These are phyloP conservation scores for Habroteleia sp. DNA, from an alignment of 2,888 invertebrate species.

Conservation along the genomic window DNA sequence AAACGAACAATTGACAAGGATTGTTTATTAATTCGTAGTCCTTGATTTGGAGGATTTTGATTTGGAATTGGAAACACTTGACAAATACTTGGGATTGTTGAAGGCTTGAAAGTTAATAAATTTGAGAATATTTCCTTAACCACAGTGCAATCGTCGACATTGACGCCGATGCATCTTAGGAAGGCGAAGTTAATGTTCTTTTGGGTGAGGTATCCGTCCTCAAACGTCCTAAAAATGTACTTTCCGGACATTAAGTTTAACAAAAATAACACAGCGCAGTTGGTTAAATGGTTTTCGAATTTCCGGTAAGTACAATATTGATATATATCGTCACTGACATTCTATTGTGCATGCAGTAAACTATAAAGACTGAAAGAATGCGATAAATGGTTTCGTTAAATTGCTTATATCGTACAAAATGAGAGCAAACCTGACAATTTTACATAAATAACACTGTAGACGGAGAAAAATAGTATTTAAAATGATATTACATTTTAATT, in stretches of 20 bases:
- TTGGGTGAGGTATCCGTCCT: conserved; percentile 99
- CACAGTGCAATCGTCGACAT: conserved; percentile 94
- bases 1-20: too few species aligned
- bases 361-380: too few species aligned
- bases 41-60: too few species aligned
- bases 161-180: conserved; percentile 99
- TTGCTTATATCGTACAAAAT: too few species aligned
- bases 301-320: conserved; percentile 88
- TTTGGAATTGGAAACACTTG: conserved; percentile 30
- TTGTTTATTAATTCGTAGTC: too few species aligned
- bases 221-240: conserved; percentile 99
- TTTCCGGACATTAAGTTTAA: conserved; percentile 99
- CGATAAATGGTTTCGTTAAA: too few species aligned
- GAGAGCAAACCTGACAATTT: too few species aligned
- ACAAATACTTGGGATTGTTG: conserved; percentile 43
- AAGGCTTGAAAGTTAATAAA: conserved; percentile 32
- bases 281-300: conserved; percentile 99
- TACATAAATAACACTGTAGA: too few species aligned
- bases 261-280: conserved; percentile 99
- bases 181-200: conserved; percentile 99
- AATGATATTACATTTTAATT: too few species aligned
- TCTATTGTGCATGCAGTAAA: too few species aligned
- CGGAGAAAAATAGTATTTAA: too few species aligned
- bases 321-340: too few species aligned
- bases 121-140: conserved; percentile 86